Base-by-base conservation (phyloP, 1,140 invertebrate genomes). In the Platyscapa corneri region DNA sequence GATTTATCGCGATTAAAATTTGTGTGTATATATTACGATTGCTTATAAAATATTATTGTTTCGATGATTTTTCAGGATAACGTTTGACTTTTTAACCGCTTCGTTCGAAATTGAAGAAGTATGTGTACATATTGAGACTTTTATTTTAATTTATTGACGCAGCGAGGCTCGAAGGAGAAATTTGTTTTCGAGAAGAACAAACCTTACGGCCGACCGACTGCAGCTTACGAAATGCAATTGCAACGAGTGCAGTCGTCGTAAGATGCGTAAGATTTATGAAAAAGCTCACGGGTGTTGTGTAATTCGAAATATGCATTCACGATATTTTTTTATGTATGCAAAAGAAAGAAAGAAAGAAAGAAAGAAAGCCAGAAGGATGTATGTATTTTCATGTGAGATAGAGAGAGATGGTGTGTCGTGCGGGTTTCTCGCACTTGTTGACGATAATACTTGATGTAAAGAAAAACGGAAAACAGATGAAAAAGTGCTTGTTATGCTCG, bases 301-400 rank as follows among this genome's bases (percentile, higher is more conserved):
- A 39, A 86, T 72, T 86, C 80, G 37, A 86, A 78, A 86, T 82
- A 86, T 86, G 79, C 53, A 79, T 86, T 79, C 87, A 84, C 87
- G 76, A 87, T 89, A 90, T 89, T 90, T 89, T 90, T 90, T 88
- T 89, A 89, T 87, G 75, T 87, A 86, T 88, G 83, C 87, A 85
- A 89, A n/a, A n/a, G n/a, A n/a, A n/a, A n/a, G n/a, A n/a, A n/a
- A n/a, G n/a, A n/a, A n/a, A n/a, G n/a, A n/a, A n/a, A n/a, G n/a
- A n/a, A n/a, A 87, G 86, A 88, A 85, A 85, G 83, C 82, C 79
- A 86, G 42, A 56, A 85, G 72, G 49, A 80, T 42, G 56, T 84
- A 67, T 42, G 74, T 83, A 83, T 87, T 88, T 83, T 86, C 64
- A 67, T 67, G 79, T 49, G 65, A 83, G 60, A 56, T 49, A 56